Percentiles rank a stretch among this genome's conserved stretches.
Conservation (phyloP, 2,888 invertebrate species). For the Diplolepis rosae region DNA sequence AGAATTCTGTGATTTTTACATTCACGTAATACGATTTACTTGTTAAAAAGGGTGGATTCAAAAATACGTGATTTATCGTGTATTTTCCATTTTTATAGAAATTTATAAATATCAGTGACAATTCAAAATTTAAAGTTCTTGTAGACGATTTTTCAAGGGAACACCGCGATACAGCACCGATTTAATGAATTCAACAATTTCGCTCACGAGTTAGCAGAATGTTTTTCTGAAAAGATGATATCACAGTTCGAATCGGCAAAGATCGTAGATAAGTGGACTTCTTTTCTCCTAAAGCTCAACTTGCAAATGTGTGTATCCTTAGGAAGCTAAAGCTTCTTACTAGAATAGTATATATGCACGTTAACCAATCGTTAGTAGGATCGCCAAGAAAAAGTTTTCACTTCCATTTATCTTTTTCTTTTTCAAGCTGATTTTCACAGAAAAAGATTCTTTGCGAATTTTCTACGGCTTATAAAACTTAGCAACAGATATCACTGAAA, state of each 20-base stretch:
- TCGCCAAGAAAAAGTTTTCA: neutral
- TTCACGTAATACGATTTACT: too few relatives aligned
- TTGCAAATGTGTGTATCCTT: neutral
- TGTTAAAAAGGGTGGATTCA: too few relatives aligned
- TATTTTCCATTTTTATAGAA: too few relatives aligned
- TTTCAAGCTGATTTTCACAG: neutral
- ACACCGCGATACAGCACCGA: too few relatives aligned
- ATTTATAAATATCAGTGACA: too few relatives aligned
- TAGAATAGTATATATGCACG: neutral
- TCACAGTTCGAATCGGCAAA: neutral
- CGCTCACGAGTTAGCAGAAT: neutral
- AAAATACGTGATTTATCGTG: too few relatives aligned
- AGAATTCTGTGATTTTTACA: too few relatives aligned
- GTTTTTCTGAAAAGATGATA: neutral
- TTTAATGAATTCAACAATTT: neutral
- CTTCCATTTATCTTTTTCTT: neutral
- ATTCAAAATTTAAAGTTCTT: neutral
- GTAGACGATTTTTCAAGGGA: too few relatives aligned
- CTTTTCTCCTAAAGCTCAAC: neutral
- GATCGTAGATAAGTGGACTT: neutral
- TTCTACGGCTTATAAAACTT: neutral
- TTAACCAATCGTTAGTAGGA: conserved; percentile 3
- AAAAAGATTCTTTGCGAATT: neutral
- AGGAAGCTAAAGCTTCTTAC: neutral
- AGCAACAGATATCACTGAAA: neutral